Percentiles rank a stretch among this genome's conserved stretches.
These are phyloP conservation scores for Conus canariensis DNA, from an alignment of 2,888 invertebrate genomes.

Conservation along the genomic window DNA sequence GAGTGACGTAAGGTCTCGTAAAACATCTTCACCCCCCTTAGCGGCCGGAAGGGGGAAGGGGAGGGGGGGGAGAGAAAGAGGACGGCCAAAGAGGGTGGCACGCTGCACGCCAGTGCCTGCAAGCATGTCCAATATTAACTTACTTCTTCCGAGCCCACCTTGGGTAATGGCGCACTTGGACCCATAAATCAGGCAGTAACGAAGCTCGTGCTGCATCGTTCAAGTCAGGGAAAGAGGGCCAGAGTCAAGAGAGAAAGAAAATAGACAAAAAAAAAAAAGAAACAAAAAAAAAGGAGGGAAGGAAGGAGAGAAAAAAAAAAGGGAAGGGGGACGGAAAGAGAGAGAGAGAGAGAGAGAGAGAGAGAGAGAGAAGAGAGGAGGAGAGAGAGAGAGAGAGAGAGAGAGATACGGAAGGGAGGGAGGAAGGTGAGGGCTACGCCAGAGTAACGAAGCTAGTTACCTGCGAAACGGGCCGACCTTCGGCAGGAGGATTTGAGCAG, in stretches of 20 bases:
- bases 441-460: conserved; percentile 6
- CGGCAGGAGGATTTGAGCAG: not conserved
- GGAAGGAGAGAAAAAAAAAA: not conserved
- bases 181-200: not conserved
- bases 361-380: not conserved
- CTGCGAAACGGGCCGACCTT: not conserved
- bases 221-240: not conserved
- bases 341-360: conserved; percentile 21
- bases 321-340: not conserved
- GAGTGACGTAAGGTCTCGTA: conserved; percentile 5
- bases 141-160: not conserved
- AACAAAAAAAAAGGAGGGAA: no score
- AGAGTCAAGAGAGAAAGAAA: not conserved
- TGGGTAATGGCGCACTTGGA: conserved; percentile 14
- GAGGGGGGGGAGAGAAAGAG: not conserved
- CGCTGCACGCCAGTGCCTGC: not conserved
- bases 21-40: not conserved
- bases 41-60: not conserved
- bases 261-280: not conserved
- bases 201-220: not conserved
- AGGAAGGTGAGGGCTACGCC: not conserved
- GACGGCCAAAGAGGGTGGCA: no score
- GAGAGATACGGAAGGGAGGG: not conserved
- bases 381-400: not conserved
- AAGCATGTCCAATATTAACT: conserved; percentile 21